Percentiles rank a stretch among this genome's conserved stretches.
These are phyloP conservation scores for Eubasilissa regina DNA, from an alignment of 1,140 invertebrate species.

Conservation along the genomic window DNA sequence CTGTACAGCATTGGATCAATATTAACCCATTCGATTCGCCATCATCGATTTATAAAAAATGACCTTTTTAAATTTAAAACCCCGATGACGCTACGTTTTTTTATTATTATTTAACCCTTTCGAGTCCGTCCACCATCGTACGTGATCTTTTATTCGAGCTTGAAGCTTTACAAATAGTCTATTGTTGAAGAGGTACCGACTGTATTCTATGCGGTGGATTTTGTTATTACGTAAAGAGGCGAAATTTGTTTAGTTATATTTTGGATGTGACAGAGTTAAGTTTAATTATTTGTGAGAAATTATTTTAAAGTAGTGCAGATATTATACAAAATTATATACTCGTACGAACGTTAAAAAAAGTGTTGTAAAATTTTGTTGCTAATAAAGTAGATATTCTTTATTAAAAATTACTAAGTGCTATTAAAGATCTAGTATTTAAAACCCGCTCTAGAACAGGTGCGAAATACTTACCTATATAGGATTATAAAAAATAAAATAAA, in stretches of 20 bases:
- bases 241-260: conserved; percentile 54
- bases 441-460: no score
- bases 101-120: conserved; percentile 58
- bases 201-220: conserved; percentile 60
- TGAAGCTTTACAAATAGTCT: conserved; percentile 56
- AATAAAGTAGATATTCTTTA: no score
- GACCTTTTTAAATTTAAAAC: conserved; percentile 58
- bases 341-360: no score
- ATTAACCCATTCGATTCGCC: conserved; percentile 49
- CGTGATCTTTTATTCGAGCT: conserved; percentile 57
- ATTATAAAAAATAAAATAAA: no score
- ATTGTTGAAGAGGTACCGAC: conserved; percentile 43
- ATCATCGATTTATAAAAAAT: conserved; percentile 55
- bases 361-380: no score
- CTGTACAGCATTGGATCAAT: conserved; percentile 43
- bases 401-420: no score
- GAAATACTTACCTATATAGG: no score
- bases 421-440: no score
- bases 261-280: conserved; percentile 41
- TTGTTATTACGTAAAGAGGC: conserved; percentile 57
- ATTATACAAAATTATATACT: no score
- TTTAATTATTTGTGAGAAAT: conserved; percentile 5
- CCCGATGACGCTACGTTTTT: conserved; percentile 46
- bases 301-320: no score
- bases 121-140: conserved; percentile 51